Evolutionary conservation across 2,888 invertebrate genomes (phyloP).

Genomic region (Cerastis leucographa): DNA sequence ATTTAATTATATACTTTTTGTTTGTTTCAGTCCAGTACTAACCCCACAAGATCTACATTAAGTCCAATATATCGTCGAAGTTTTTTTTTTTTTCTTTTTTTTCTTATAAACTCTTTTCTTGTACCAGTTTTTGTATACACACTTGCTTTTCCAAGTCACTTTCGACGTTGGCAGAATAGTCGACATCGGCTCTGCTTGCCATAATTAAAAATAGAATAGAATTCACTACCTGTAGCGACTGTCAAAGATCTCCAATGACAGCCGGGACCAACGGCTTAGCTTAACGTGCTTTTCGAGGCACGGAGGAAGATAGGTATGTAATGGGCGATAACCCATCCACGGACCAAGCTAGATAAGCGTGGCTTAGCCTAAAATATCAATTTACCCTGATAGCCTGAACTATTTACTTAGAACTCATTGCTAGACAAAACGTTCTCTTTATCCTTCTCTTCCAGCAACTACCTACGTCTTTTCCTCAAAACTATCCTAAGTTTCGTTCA

Average conservation of each 20-base stretch:
- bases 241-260: background rate
- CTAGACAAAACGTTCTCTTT: background rate
- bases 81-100: too few relatives aligned
- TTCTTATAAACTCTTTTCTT: too few relatives aligned
- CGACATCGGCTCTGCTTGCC: too few relatives aligned
- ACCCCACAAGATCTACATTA: too few relatives aligned
- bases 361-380: background rate
- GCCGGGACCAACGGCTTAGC: background rate
- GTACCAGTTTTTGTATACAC: too few relatives aligned
- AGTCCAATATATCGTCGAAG: too few relatives aligned
- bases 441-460: background rate
- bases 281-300: background rate
- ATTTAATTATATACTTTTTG: too few relatives aligned
- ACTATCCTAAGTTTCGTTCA: background rate
- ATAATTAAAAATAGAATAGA: too few relatives aligned
- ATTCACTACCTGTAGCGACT: background rate
- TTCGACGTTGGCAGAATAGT: too few relatives aligned
- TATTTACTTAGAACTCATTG: background rate
- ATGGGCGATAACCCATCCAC: background rate
- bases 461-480: background rate
- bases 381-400: background rate
- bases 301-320: background rate
- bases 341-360: background rate
- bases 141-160: too few relatives aligned
- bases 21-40: too few relatives aligned